Evolutionary conservation across 1,140 invertebrate genomes (phyloP).

Genomic region (Bombus affinis): DNA sequence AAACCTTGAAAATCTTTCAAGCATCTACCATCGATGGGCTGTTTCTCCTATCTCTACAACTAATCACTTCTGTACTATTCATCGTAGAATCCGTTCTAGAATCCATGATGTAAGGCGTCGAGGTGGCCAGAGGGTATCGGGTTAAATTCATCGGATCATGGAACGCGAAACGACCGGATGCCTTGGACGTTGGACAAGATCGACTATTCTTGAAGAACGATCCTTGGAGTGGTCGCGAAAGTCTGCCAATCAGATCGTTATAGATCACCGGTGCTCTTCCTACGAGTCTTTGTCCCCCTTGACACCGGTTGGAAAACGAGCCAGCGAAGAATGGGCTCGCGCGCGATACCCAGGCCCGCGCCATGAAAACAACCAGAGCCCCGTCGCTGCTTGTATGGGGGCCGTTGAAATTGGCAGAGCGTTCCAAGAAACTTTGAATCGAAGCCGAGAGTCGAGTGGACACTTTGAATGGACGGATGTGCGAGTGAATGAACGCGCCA

Average conservation of each 20-base stretch:
- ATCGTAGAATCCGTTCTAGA: neutral
- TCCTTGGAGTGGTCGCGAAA: neutral
- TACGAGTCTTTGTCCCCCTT: neutral
- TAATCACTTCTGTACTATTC: no score
- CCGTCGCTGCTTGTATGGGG: conserved; percentile 65
- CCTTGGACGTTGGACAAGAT: conserved; percentile 40
- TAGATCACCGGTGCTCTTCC: neutral
- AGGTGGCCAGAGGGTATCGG: no score
- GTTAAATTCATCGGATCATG: conserved; percentile 11
- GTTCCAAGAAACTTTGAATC: conserved; percentile 80
- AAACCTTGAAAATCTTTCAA: neutral
- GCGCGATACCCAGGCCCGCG: neutral
- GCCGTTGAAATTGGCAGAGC: conserved; percentile 78
- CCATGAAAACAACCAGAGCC: conserved; percentile 25
- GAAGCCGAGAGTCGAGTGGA: conserved; percentile 76
- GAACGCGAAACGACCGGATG: conserved; percentile 34
- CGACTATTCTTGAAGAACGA: conserved; percentile 26
- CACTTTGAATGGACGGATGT: conserved; percentile 76
- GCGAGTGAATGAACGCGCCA: conserved; percentile 75
- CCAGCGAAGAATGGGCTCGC: neutral
- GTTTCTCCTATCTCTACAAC: neutral
- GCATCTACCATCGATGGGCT: no score
- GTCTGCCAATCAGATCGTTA: conserved; percentile 20
- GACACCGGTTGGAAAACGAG: neutral
- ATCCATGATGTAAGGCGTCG: neutral